phyloP scores from a whole-genome alignment of 2,113 vertebrate species.

The Eudyptes chrysolophus region DNA sequence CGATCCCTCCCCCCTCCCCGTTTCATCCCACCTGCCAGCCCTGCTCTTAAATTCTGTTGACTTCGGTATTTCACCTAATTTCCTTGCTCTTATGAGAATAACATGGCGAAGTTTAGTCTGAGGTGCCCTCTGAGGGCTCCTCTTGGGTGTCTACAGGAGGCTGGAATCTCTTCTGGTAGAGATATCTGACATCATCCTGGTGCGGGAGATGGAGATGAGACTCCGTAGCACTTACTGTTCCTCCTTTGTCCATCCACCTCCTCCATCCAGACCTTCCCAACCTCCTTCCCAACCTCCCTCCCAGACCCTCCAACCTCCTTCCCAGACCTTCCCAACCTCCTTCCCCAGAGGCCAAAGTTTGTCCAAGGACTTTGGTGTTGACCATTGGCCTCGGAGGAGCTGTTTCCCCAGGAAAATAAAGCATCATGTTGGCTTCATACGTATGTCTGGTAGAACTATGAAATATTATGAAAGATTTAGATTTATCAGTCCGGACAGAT shows the following conservation, averaged over 20 bases:
- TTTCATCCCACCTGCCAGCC: not conserved
- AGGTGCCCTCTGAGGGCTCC: not conserved
- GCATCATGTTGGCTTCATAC: not conserved
- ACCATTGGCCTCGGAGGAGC: not conserved
- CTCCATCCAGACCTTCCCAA: not conserved
- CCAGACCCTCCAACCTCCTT: too few species aligned
- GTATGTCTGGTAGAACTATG: constrained; percentile 3
- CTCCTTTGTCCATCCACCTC: not conserved
- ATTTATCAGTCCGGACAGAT: constrained; percentile 56
- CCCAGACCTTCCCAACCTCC: not conserved
- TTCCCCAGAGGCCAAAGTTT: not conserved
- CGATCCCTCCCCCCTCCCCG: not conserved
- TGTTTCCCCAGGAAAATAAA: not conserved
- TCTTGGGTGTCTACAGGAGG: not conserved
- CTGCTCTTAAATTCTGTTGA: not conserved
- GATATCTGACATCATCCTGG: fast-evolving
- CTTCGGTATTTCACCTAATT: not conserved
- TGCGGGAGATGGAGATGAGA: not conserved
- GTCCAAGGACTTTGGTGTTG: not conserved
- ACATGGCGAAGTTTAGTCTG: not conserved
- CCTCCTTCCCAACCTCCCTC: not conserved
- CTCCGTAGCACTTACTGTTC: not conserved
- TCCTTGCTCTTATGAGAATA: not conserved
- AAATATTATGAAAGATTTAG: constrained; percentile 58
- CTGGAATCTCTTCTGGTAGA: not conserved